phyloP scores from a whole-genome alignment of 1,140 invertebrate species.

The Kradibia gibbosae region DNA sequence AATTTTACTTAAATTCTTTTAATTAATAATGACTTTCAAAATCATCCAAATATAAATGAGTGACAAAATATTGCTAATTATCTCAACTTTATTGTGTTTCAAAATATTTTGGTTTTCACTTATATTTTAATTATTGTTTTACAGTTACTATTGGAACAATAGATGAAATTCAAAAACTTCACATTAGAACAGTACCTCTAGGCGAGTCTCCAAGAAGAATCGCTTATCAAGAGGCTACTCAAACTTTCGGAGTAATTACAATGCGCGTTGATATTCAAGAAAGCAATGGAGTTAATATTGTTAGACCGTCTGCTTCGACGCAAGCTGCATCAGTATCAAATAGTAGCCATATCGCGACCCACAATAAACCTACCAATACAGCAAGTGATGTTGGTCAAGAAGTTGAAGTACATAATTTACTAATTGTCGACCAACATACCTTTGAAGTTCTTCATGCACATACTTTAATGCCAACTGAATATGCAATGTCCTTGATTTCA shows the following conservation, averaged over 20 bases:
- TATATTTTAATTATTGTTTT: no score
- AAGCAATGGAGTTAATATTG: conserved; percentile 77
- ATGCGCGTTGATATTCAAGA: conserved; percentile 90
- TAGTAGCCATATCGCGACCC: conserved; percentile 70
- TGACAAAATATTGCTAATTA: no score
- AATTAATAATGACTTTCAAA: no score
- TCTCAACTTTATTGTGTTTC: no score
- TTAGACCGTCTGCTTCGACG: conserved; percentile 85
- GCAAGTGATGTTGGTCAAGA: conserved; percentile 83
- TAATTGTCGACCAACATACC: conserved; percentile 97
- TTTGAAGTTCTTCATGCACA: conserved; percentile 97
- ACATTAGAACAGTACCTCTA: conserved; percentile 94
- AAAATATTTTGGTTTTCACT: no score
- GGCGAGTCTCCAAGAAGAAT: conserved; percentile 95
- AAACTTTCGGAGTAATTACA: conserved; percentile 96
- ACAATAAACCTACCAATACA: conserved; percentile 72
- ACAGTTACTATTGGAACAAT: conserved; percentile 96
- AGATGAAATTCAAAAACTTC: conserved; percentile 98
- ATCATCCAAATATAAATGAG: no score
- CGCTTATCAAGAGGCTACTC: conserved; percentile 94
- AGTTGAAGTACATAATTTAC: conserved; percentile 92
- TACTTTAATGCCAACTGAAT: conserved; percentile 91
- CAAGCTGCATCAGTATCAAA: conserved; percentile 74
- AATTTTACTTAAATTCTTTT: no score
- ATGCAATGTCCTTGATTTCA: conserved; percentile 91